Percentiles rank a stretch among this genome's conserved stretches.
These are phyloP conservation scores for Capreolus pygargus DNA, from an alignment of 2,113 vertebrate genomes.

Conservation along the genomic window DNA sequence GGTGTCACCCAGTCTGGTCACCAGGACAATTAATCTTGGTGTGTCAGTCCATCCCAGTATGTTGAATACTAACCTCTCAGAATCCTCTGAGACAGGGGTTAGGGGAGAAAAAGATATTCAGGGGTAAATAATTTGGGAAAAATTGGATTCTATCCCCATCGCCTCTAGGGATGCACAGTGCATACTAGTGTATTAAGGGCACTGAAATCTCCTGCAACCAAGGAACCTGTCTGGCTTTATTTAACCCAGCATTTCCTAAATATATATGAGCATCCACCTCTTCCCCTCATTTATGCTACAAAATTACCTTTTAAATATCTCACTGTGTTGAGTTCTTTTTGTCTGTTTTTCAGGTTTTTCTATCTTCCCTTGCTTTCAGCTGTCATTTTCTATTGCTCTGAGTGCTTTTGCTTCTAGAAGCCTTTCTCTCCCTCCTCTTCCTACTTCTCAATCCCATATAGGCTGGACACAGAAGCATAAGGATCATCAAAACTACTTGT, in stretches of 20 bases:
- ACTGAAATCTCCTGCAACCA: background rate
- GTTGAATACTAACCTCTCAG: background rate
- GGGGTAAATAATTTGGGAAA: background rate
- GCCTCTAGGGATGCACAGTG: background rate
- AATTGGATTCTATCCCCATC: background rate
- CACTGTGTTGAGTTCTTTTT: background rate
- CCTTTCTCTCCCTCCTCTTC: background rate
- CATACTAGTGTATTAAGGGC: background rate
- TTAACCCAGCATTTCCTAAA: background rate
- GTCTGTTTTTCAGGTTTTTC: background rate
- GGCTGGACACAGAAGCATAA: background rate
- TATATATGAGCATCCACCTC: background rate
- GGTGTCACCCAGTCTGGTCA: background rate
- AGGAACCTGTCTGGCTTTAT: background rate
- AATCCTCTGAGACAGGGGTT: background rate
- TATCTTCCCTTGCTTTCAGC: background rate
- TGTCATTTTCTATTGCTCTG: background rate
- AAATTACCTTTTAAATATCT: background rate
- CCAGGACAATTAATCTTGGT: background rate
- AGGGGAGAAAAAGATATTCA: background rate
- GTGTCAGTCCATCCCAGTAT: background rate
- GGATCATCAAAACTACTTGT: background rate
- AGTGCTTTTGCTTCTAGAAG: background rate
- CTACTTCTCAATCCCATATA: background rate
- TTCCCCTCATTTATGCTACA: background rate